Evolutionary conservation across 2,113 vertebrate genomes (phyloP).

Genomic region (Mustelus asterias): DNA sequence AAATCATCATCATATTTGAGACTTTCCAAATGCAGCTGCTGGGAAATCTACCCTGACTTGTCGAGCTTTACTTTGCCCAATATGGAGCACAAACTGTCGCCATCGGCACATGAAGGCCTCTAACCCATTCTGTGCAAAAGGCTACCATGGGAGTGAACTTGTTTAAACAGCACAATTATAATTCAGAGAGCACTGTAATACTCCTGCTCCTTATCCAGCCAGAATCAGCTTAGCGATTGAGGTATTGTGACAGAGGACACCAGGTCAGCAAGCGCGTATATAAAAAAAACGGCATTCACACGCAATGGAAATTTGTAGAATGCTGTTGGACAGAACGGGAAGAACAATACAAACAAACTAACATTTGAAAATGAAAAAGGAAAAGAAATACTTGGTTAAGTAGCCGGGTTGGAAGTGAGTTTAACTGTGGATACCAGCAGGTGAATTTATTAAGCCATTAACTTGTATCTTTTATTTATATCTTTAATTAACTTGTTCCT

Average conservation of each 20-base stretch:
- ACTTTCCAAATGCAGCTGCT: background rate
- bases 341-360: background rate
- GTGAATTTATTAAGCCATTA: background rate
- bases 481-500: background rate
- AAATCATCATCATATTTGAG: background rate
- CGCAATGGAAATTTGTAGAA: background rate
- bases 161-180: background rate
- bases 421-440: no score
- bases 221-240: background rate
- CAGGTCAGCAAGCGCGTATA: background rate
- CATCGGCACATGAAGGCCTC: background rate
- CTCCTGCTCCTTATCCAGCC: background rate
- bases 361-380: background rate
- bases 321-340: background rate
- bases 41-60: background rate
- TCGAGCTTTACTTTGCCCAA: background rate
- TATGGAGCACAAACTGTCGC: background rate
- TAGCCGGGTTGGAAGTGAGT: background rate
- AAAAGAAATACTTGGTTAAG: background rate
- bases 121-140: background rate
- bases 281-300: background rate
- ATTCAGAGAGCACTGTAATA: background rate
- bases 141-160: background rate
- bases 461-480: background rate
- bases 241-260: background rate